Base-by-base conservation (phyloP, 2,113 vertebrate species). In the Prunella fulvescens region DNA sequence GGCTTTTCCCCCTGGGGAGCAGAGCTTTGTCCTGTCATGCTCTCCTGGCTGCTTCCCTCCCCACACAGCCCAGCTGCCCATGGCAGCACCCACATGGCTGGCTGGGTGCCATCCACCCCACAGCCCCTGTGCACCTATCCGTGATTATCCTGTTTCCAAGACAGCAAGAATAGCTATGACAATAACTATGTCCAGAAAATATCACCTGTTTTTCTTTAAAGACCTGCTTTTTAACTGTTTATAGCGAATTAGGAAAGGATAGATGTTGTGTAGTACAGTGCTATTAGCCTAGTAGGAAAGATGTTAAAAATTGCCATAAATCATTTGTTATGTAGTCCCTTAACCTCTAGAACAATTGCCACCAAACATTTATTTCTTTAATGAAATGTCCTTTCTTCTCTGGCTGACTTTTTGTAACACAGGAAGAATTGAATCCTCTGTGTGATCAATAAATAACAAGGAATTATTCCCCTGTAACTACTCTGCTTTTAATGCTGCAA, bases 321-420 rank as follows among this genome's bases (percentile, higher is more conserved):
- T 87, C 2, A 37, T 56, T 71, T n/a, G 22, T 60, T 60, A 17
- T 23, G 24, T 40, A 67, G 84, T 28, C 28, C 57, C 9, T 40
- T 57, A 88, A 44, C 31, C 31, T 72, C 73, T 53, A 57, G 60
- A 89, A 81, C 48, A 88, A 78, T 40, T 0, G 0, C 5, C 17
- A 51, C 8, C 19, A 56, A 94, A 67, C 35, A n/a, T 89, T 91
- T 76, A 40, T 92, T 92, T 78, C 51, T 74, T 71, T 92, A 92
- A 67, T 78, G 61, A 93, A 95, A 88, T 44, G 31, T 44, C 56
- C n/a, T 73, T 86, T 93, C 82, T 77, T 74, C 72, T 78, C 89
- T 50, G 44, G 26, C 71, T 81, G 61, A 56, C 50, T 83, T 50
- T 67, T 39, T 56, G 65, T 58, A 71, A 39, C 40, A 25, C 24